phyloP scores from a whole-genome alignment of 1,140 invertebrate genomes.

The Matsumurasca onukii region DNA sequence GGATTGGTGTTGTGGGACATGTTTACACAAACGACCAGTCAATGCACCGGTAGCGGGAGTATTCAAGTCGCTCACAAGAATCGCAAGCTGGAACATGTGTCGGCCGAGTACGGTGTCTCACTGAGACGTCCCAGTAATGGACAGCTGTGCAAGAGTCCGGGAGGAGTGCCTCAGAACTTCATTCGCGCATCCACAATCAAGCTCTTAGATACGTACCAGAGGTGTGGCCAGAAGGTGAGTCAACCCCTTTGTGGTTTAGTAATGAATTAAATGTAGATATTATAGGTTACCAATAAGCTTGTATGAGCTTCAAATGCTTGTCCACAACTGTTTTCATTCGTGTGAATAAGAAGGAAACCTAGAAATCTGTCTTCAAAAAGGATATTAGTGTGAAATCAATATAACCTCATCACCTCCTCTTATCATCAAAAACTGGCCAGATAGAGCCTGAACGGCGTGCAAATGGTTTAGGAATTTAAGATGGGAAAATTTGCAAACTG shows the following conservation, averaged over 20 bases:
- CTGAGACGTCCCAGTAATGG: conserved; percentile 47
- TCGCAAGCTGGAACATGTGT: conserved; percentile 54
- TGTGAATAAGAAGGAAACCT: too few relatives aligned
- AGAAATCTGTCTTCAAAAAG: too few relatives aligned
- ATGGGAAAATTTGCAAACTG: too few relatives aligned
- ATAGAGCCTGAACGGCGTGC: too few relatives aligned
- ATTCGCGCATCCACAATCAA: conserved; percentile 71
- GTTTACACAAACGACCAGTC: conserved; percentile 61
- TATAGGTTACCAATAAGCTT: too few relatives aligned
- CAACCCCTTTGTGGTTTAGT: neutral
- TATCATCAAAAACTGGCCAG: too few relatives aligned
- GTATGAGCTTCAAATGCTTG: too few relatives aligned
- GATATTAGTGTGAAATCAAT: too few relatives aligned
- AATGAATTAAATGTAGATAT: neutral
- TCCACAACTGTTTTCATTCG: too few relatives aligned
- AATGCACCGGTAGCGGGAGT: conserved; percentile 58
- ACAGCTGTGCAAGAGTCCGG: conserved; percentile 41
- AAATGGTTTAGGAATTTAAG: too few relatives aligned
- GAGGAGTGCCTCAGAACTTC: conserved; percentile 54
- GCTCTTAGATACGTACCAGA: conserved; percentile 68
- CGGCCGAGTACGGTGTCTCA: neutral
- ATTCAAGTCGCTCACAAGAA: conserved; percentile 55
- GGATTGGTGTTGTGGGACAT: conserved; percentile 64
- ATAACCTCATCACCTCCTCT: too few relatives aligned
- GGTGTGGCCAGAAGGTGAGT: conserved; percentile 65